Percentiles rank a stretch among this genome's conserved stretches.
Evolutionary conservation across 1,140 invertebrate genomes (phyloP).

Genomic region (Steinernema khuongi): DNA sequence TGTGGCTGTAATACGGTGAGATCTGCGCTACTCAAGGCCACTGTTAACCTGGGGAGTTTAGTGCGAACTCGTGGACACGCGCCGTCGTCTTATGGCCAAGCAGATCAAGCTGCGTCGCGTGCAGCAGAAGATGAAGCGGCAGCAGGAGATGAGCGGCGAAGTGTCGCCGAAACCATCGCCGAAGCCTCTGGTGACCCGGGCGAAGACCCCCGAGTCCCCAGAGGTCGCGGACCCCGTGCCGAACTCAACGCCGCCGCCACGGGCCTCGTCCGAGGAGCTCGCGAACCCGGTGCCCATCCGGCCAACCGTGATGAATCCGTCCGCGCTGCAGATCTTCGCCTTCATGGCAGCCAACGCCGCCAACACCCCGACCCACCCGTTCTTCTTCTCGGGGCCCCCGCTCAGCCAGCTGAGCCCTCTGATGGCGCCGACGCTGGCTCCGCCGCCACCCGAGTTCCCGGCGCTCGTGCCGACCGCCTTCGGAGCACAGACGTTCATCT

Average conservation of each 20-base stretch:
- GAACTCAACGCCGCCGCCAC: background rate
- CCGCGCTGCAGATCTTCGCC: background rate
- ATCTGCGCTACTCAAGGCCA: background rate
- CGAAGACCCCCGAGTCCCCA: background rate
- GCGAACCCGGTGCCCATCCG: background rate
- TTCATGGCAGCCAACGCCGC: background rate
- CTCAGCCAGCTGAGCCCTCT: background rate
- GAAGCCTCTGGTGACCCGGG: background rate
- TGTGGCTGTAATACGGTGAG: slow-evolving; percentile 33
- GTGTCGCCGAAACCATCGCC: background rate
- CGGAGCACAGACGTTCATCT: background rate
- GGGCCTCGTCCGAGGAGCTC: background rate
- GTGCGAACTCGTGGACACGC: slow-evolving; percentile 30
- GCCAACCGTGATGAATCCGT: background rate
- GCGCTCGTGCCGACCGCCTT: background rate
- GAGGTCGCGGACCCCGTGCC: background rate
- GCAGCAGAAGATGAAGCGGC: slow-evolving; percentile 26
- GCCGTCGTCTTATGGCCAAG: slow-evolving; percentile 32
- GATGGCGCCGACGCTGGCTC: background rate
- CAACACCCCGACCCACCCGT: background rate
- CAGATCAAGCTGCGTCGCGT: slow-evolving; percentile 33
- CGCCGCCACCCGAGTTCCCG: background rate
- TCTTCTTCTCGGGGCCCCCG: background rate
- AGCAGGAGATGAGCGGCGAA: background rate
- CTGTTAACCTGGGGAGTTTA: slow-evolving; percentile 19